Evolutionary conservation across 2,888 invertebrate species (phyloP), one percentile per base, ranked within the genome.

Genomic region (Charanyca ferruginea): DNA sequence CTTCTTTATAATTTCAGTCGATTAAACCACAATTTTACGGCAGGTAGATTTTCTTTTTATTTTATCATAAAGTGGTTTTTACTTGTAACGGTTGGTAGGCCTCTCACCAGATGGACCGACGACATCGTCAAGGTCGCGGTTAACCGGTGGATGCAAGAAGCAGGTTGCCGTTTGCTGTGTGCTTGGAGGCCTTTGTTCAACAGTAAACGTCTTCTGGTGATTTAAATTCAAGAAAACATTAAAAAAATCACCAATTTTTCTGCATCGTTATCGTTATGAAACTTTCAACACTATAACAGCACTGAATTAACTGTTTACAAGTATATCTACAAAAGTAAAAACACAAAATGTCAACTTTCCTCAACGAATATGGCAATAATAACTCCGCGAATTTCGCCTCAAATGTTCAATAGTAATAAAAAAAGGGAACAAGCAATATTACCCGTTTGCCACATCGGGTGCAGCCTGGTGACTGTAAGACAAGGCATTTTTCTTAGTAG

Each of bases 331-430:
- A 16, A 41, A 53, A 23, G 7, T 6, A 42, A 58, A 22, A 23
- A 6, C n/a, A n/a, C n/a, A n/a, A 5, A 25, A 13, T 48, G 4
- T 49, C 16, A 38, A 18, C 35, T 55, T 58, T 68, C 44, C 18
- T 5, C 16, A 28, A 20, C 25, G 0, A 28, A 44, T 51, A 58
- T 44, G 20, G 16, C n/a, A 54, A 62, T 70, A 55, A 69, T 51
- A 71, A 41, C 22, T 18, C 11, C 7, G 11, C 13, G 11, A 51
- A 45, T 45, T 38, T 18, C n/a, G 32, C 42, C 45, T 52, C 41
- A 64, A 57, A 23, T 42, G 55, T 71, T 72, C 64, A 52, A 72
- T 71, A 52, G 41, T 35, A 70, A 63, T 63, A 71, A 57, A 70
- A 67, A 51, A 9, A n/a, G n/a, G 18, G 23, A 38, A 53, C 25